Percentiles rank a stretch among this genome's conserved stretches.
phyloP scores from a whole-genome alignment of 64 coral and sea anemone species.

The Dendrophyllia cribrosa region DNA sequence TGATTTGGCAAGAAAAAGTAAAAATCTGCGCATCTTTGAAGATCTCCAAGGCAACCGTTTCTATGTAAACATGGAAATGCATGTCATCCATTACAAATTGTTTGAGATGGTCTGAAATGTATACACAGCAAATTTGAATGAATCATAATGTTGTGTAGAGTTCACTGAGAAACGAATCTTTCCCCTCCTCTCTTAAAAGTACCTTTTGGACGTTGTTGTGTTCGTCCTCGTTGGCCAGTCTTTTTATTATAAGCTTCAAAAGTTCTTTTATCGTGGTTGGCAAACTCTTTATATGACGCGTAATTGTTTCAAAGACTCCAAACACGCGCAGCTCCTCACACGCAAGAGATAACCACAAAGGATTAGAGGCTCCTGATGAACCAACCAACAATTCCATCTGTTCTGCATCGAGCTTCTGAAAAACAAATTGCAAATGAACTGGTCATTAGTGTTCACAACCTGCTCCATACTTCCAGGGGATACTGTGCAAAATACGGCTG shows the following conservation, averaged over 20 bases:
- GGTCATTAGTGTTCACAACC: no score
- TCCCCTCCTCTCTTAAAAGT: background rate
- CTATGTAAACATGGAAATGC: no score
- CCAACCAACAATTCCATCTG: slow-evolving; percentile 80
- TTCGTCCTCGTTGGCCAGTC: slow-evolving; percentile 78
- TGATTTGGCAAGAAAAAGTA: no score
- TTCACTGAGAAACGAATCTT: no score
- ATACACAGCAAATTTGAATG: no score
- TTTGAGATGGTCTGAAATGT: no score
- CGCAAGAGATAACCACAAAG: slow-evolving; percentile 87
- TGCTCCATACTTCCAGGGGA: no score
- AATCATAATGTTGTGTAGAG: no score
- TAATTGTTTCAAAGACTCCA: slow-evolving; percentile 89
- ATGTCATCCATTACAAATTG: no score
- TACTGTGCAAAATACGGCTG: no score
- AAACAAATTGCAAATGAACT: background rate
- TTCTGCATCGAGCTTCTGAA: slow-evolving; percentile 78
- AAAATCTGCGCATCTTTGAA: no score
- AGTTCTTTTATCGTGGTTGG: slow-evolving; percentile 63
- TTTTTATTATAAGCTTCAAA: slow-evolving; percentile 75
- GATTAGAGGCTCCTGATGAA: slow-evolving; percentile 77
- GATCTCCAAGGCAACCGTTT: no score
- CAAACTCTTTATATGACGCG: slow-evolving; percentile 71
- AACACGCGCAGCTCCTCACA: slow-evolving; percentile 93
- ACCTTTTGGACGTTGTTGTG: slow-evolving; percentile 75